Percentiles rank a stretch among this genome's conserved stretches.
phyloP scores from a whole-genome alignment of 2,113 vertebrate genomes.

The Corydoras sp. region DNA sequence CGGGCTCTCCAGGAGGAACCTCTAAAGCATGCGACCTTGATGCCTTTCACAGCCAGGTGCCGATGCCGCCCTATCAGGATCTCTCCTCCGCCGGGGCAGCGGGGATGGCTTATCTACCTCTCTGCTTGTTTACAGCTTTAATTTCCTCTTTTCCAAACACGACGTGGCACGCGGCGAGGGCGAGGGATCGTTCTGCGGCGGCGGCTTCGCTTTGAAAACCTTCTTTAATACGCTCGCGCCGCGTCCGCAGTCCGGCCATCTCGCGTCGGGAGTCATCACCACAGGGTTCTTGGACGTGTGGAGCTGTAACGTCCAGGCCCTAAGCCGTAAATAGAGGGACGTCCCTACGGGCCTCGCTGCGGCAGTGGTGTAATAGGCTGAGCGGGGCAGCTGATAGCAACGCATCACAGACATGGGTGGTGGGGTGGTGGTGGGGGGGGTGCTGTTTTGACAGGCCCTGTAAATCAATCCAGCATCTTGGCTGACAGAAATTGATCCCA shows the following conservation, averaged over 20 bases:
- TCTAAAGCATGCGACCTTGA: conserved; percentile 23
- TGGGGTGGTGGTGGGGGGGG: conserved; percentile 11
- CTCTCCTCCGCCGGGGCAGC: too few relatives aligned
- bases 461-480: conserved; percentile 67
- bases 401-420: conserved; percentile 55
- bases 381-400: conserved; percentile 56
- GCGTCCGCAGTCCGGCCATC: neutral
- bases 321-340: conserved; percentile 22
- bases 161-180: conserved; percentile 44
- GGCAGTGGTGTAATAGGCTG: conserved; percentile 50
- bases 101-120: conserved; percentile 64
- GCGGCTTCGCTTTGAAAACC: conserved; percentile 26
- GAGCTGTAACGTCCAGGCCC: conserved; percentile 14
- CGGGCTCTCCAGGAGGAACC: too few relatives aligned
- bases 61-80: too few relatives aligned
- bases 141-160: conserved; percentile 67
- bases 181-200: conserved; percentile 60
- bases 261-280: neutral
- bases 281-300: neutral
- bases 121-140: conserved; percentile 73
- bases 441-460: conserved; percentile 67
- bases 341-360: conserved; percentile 8
- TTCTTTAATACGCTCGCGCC: neutral
- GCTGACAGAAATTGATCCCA: conserved; percentile 70
- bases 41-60: conserved; percentile 24